Evolutionary conservation across 2,113 vertebrate genomes (phyloP).

Genomic region (Ammodramus savannarum): DNA sequence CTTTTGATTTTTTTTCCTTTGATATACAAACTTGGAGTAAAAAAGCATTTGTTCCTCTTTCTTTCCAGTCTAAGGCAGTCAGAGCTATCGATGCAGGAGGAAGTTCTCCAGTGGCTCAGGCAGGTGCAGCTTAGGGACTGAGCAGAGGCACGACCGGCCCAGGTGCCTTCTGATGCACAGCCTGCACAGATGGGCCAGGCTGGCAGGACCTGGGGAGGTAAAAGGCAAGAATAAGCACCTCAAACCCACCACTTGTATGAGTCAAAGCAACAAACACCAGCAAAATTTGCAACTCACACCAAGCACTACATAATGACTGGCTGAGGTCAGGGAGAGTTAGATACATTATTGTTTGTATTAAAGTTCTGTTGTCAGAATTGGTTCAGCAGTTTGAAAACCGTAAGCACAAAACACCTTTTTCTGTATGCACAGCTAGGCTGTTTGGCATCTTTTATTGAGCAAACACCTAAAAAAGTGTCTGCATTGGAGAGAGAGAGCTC

Average conservation of each 20-base stretch:
- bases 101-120: slow-evolving; percentile 82
- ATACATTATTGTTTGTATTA: background rate
- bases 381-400: background rate
- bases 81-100: slow-evolving; percentile 80
- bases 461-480: background rate
- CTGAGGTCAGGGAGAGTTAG: background rate
- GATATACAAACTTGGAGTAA: background rate
- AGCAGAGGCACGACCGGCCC: slow-evolving; percentile 76
- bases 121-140: slow-evolving; percentile 74
- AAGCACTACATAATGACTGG: background rate
- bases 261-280: background rate
- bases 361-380: background rate
- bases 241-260: background rate
- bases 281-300: background rate
- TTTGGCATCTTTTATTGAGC: background rate
- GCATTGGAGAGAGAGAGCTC: background rate
- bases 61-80: background rate
- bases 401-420: background rate
- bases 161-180: slow-evolving; percentile 80
- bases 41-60: background rate
- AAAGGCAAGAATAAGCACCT: background rate
- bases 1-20: background rate
- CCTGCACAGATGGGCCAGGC: slow-evolving; percentile 84
- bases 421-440: background rate
- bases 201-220: slow-evolving; percentile 73